Percentiles rank a stretch among this genome's conserved stretches.
Conservation (phyloP, 2,113 vertebrate species). For the Atherinomorus stipes region DNA sequence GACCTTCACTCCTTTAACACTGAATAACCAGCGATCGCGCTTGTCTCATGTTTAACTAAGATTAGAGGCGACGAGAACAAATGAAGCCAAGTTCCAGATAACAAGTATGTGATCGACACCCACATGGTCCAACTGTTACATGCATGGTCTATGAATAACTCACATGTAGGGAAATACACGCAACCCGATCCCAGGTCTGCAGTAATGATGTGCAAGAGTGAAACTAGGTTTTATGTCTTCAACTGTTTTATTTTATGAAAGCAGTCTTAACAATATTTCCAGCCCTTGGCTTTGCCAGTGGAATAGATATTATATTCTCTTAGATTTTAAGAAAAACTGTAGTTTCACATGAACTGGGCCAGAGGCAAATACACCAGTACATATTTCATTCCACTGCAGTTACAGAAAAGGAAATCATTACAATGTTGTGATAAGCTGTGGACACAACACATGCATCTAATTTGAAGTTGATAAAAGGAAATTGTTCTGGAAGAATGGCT, state of each 20-base stretch:
- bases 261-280: not conserved
- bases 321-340: too few species aligned
- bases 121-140: slow-evolving; percentile 35
- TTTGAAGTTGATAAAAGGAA: too few species aligned
- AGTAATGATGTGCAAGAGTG: slow-evolving; percentile 18
- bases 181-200: slow-evolving; percentile 22
- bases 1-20: slow-evolving; percentile 19
- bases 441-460: too few species aligned
- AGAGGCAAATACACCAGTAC: too few species aligned
- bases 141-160: slow-evolving; percentile 49
- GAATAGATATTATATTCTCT: too few species aligned
- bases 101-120: slow-evolving; percentile 11
- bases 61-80: slow-evolving; percentile 19
- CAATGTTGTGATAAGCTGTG: too few species aligned
- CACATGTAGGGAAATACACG: slow-evolving; percentile 34
- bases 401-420: too few species aligned
- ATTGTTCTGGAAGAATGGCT: too few species aligned
- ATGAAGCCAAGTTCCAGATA: slow-evolving; percentile 20
- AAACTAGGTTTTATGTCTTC: not conserved
- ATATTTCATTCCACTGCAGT: not conserved
- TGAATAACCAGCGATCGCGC: not conserved
- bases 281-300: too few species aligned
- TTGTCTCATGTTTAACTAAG: not conserved
- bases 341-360: too few species aligned
- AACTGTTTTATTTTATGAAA: not conserved